Evolutionary conservation across 2,888 invertebrate genomes (phyloP).

Genomic region (Nephrotoma guestfalica): DNA sequence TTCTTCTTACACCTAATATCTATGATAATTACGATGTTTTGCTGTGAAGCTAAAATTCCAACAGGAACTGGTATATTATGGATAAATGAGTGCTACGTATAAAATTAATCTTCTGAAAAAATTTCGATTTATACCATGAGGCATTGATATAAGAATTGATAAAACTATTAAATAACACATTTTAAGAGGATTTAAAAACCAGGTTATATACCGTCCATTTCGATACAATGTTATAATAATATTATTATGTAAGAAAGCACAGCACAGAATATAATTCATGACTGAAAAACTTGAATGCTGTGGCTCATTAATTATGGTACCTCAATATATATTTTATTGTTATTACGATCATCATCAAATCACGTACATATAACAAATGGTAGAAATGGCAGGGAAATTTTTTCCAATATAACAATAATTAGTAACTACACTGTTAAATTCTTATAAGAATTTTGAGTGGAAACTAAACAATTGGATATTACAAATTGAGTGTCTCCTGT

Average conservation of each 20-base stretch:
- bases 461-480: too few species aligned
- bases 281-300: not conserved
- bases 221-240: not conserved
- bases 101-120: not conserved
- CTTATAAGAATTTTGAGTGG: too few species aligned
- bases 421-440: too few species aligned
- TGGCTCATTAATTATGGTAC: not conserved
- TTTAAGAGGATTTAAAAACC: not conserved
- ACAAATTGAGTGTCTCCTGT: too few species aligned
- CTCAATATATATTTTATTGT: not conserved
- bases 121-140: not conserved
- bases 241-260: not conserved
- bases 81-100: not conserved
- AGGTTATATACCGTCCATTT: not conserved
- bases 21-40: not conserved
- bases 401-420: too few species aligned
- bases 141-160: not conserved
- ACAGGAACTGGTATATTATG: not conserved
- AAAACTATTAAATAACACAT: not conserved
- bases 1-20: too few species aligned
- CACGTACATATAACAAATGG: not conserved
- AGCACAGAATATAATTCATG: not conserved
- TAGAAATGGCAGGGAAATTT: too few species aligned
- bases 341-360: not conserved
- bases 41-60: not conserved